A percentile compares a stretch with the other conserved stretches of the same genome.
phyloP scores from a whole-genome alignment of 2,888 invertebrate genomes.

The Nomada flava region DNA sequence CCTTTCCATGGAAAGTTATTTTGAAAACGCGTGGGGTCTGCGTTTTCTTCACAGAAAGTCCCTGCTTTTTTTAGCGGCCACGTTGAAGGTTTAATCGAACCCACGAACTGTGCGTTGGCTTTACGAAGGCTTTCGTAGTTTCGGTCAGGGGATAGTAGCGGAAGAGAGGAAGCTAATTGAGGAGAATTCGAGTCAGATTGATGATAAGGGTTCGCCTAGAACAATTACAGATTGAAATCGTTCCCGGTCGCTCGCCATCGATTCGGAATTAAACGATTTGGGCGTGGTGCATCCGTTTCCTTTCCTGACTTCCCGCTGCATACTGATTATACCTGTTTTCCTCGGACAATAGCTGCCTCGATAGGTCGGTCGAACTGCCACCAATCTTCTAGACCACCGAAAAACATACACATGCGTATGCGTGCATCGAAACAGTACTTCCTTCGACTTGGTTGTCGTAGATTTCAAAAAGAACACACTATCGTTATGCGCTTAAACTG shows the following conservation, averaged over 20 bases:
- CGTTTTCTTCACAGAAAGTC: neutral
- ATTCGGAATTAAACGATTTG: slow-evolving; percentile 69
- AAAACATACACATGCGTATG: too few relatives aligned
- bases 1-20: neutral
- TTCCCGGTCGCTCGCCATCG: slow-evolving; percentile 65
- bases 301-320: slow-evolving; percentile 49
- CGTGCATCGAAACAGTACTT: too few relatives aligned
- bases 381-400: neutral
- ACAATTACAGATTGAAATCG: slow-evolving; percentile 72
- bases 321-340: slow-evolving; percentile 52
- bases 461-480: too few relatives aligned
- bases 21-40: neutral
- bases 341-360: slow-evolving; percentile 13
- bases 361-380: neutral
- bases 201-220: slow-evolving; percentile 62
- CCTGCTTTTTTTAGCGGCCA: neutral
- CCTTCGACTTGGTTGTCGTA: too few relatives aligned
- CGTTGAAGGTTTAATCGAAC: neutral
- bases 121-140: neutral
- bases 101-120: neutral
- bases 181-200: slow-evolving; percentile 21
- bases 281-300: slow-evolving; percentile 75
- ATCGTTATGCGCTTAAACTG: too few relatives aligned
- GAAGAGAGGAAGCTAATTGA: slow-evolving; percentile 15
- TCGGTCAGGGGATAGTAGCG: neutral